phyloP scores from a whole-genome alignment of 2,113 vertebrate genomes.

The Gnathonemus echidnorhynchus region DNA sequence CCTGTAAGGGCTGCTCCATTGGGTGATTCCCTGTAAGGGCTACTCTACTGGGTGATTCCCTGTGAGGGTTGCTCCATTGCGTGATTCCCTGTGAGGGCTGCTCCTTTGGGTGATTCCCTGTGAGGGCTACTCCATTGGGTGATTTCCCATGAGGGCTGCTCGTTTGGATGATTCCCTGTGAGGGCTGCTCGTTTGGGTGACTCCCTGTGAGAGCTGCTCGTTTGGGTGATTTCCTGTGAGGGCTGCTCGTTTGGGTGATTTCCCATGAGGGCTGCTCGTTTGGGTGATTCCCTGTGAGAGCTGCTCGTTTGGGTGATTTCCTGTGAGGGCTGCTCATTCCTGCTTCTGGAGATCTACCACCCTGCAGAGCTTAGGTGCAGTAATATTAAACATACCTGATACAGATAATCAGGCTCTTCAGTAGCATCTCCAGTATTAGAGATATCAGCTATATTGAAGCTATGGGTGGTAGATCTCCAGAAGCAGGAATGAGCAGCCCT shows the following conservation, averaged over 20 bases:
- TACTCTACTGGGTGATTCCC: too few species aligned
- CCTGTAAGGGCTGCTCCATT: not conserved
- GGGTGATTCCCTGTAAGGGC: too few species aligned
- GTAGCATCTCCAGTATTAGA: not conserved
- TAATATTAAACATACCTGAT: too few species aligned
- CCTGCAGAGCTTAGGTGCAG: too few species aligned
- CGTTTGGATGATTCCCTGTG: too few species aligned
- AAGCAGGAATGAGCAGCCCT: not conserved
- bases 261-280: not conserved
- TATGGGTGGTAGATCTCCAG: not conserved
- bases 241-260: not conserved
- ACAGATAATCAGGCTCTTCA: not conserved
- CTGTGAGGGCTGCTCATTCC: not conserved
- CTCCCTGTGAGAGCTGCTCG: not conserved
- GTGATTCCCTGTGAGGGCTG: too few species aligned
- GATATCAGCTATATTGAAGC: not conserved
- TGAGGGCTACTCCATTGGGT: not conserved
- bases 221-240: too few species aligned
- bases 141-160: too few species aligned
- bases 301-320: not conserved
- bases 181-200: too few species aligned
- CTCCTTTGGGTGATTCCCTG: too few species aligned
- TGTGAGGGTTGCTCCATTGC: too few species aligned
- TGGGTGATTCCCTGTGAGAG: too few species aligned
- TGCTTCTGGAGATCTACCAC: not conserved